These are phyloP conservation scores for Paratilapia polleni DNA, from an alignment of 2,113 vertebrate species.

Conservation along the genomic window DNA sequence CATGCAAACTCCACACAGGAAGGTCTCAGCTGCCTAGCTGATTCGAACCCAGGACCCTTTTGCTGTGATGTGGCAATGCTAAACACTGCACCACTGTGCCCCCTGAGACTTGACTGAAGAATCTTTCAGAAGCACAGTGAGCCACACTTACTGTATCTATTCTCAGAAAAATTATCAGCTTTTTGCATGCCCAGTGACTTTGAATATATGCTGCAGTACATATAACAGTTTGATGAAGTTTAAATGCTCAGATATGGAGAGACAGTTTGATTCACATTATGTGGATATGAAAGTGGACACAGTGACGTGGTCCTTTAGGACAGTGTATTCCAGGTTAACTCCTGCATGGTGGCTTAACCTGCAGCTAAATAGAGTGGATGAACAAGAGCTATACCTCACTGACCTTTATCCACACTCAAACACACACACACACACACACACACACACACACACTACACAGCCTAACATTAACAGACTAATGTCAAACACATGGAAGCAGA, in stretches of 20 bases:
- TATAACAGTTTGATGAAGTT: not conserved
- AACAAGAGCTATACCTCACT: not conserved
- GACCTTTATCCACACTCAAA: not conserved
- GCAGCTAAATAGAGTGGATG: slow-evolving; percentile 8
- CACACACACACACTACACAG: no score
- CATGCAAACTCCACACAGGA: not conserved
- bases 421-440: rapidly evolving
- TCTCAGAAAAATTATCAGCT: not conserved
- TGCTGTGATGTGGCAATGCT: not conserved
- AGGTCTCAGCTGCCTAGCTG: not conserved
- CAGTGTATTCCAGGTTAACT: not conserved
- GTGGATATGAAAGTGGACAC: not conserved
- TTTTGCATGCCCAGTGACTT: not conserved
- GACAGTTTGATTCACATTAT: not conserved
- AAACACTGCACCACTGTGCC: not conserved
- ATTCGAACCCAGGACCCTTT: not conserved
- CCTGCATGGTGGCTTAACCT: slow-evolving; percentile 5
- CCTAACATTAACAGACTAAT: no score
- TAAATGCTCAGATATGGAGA: not conserved
- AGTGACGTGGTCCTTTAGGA: not conserved
- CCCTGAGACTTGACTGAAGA: not conserved
- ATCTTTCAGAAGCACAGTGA: not conserved
- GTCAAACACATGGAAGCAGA: no score
- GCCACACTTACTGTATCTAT: rapidly evolving
- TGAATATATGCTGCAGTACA: not conserved